Evolutionary conservation across 2,113 vertebrate species (phyloP), one percentile per base, ranked within the genome.

Genomic region (Phyllostomus hastatus): DNA sequence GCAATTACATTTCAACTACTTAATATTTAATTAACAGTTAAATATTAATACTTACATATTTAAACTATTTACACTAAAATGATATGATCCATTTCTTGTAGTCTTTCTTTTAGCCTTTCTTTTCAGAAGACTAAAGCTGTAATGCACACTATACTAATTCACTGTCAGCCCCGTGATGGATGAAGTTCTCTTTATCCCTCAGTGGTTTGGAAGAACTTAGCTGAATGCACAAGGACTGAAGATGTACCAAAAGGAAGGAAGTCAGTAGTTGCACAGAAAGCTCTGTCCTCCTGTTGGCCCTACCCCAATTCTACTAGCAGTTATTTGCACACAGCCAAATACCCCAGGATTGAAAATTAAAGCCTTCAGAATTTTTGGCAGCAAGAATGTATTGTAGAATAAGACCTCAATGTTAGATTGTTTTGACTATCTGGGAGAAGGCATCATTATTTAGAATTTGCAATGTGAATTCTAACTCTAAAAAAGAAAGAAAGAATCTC

Each of bases 291-390:
- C 78, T 57, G 8, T 16, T 59, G 59, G 50, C 66, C 61, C 33
- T 87, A 10, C 72, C 67, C 31, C 75, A 82, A 59, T 73, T 95
- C 8, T 59, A 22, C 50, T 33, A 52, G 31, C 35, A 78, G 2
- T 10, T 95, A 66, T 95, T 94, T 91, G 33, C 20, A 66, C 89
- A 57, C 9, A 69, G 93, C 14, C 89, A 96, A 93, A 73, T 78
- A 92, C 8, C 52, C 61, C 31, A 90, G 70, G 26, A 91, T 24
- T 54, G 14, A 96, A 96, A 94, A 95, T 48, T 66, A 94, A 94
- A 96, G 73, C 5, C 61, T 88, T 96, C 82, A 72, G 73, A 92
- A 69, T 46, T n/a, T 57, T 88, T 94, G 61, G 61, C 92, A 90
- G 52, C 88, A 75, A 85, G 50, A 52, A 69, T 38, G 28, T 33